Conservation (phyloP, 2,113 vertebrate genomes). For the Podarcis cretensis region DNA sequence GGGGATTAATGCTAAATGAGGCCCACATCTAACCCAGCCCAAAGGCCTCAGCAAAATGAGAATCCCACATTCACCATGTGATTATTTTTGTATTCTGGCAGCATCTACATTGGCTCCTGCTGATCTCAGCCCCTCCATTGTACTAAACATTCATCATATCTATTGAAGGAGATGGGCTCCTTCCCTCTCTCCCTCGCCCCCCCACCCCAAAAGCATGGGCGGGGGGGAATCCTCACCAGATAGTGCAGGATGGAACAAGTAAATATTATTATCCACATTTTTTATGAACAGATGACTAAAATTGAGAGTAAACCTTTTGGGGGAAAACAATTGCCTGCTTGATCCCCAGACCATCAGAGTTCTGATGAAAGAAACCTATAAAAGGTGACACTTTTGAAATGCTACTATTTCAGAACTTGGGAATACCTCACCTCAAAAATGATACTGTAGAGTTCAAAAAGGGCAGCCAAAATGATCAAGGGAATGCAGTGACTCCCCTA, state of each 20-base stretch:
- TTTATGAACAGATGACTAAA: background rate
- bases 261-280: background rate
- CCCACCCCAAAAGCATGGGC: background rate
- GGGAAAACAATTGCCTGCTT: background rate
- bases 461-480: too few relatives aligned
- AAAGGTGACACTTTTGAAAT: background rate
- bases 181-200: background rate
- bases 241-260: background rate
- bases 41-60: constrained; percentile 24
- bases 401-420: background rate
- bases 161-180: background rate
- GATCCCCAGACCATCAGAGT: background rate
- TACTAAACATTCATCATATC: constrained; percentile 18
- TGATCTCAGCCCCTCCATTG: constrained; percentile 29
- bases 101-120: constrained; percentile 15
- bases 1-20: constrained; percentile 42
- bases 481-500: too few relatives aligned
- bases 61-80: constrained; percentile 17
- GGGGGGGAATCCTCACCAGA: background rate
- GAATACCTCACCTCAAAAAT: too few relatives aligned
- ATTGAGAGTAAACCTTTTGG: background rate
- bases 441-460: too few relatives aligned
- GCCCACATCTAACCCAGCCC: constrained; percentile 35
- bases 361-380: background rate
- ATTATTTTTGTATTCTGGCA: constrained; percentile 35